Evolutionary conservation across 1,140 invertebrate species (phyloP).

Genomic region (Halesus radiatus): DNA sequence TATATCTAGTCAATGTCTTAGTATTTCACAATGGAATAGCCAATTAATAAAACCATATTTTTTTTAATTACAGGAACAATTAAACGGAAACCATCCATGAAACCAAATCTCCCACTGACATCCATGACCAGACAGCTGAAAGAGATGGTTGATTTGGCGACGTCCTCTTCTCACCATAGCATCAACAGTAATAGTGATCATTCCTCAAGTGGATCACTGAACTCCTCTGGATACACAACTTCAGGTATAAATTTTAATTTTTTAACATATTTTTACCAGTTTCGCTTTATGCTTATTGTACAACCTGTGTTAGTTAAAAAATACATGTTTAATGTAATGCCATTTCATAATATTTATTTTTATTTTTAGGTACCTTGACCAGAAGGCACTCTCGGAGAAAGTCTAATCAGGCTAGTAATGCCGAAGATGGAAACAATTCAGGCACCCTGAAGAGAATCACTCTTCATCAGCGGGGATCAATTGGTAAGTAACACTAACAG

Average conservation of each 20-base stretch:
- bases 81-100: slow-evolving; percentile 90
- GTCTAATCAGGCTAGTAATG: slow-evolving; percentile 57
- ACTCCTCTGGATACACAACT: slow-evolving; percentile 51
- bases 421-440: slow-evolving; percentile 73
- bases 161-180: slow-evolving; percentile 38
- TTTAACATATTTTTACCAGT: not conserved
- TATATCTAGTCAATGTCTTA: too few relatives aligned
- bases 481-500: slow-evolving; percentile 57
- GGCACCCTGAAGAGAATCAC: slow-evolving; percentile 75
- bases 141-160: slow-evolving; percentile 78
- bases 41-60: not conserved
- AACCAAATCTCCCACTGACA: slow-evolving; percentile 90
- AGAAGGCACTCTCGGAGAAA: slow-evolving; percentile 72
- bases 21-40: too few relatives aligned
- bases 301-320: too few relatives aligned
- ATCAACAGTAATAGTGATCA: slow-evolving; percentile 40
- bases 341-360: not conserved
- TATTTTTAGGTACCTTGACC: slow-evolving; percentile 59
- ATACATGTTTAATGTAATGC: too few relatives aligned
- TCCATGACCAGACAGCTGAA: slow-evolving; percentile 91
- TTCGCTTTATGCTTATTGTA: too few relatives aligned
- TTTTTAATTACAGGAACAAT: slow-evolving; percentile 76
- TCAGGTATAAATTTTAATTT: slow-evolving; percentile 41
- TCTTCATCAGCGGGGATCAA: slow-evolving; percentile 57
- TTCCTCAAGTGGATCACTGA: slow-evolving; percentile 43